Base-by-base conservation (phyloP, 2,797 vertebrate genomes). In the Sciurus vulgaris region DNA sequence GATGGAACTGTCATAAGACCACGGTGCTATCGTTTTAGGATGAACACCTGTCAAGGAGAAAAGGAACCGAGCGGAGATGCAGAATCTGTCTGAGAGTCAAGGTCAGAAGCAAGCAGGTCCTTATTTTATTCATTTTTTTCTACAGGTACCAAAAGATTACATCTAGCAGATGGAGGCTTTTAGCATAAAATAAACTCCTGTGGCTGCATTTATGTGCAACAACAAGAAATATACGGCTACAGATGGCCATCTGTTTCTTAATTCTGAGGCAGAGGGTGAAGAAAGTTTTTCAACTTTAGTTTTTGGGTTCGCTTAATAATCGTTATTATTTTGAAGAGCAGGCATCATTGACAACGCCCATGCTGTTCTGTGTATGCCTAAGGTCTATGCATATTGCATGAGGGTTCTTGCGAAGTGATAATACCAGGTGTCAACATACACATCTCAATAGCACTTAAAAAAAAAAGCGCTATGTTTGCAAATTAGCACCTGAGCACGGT, bases 111-210 rank as follows among this genome's bases (percentile, higher is more conserved):
- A 1, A 92, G 96, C 51, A 10, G 94, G 91, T 94, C 95, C 20
- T 84, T 94, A 97, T 28, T 86, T 94, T 96, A 95, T 96, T 97
- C 98, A 97, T 97, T 95, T 97, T 95, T 98, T 97, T 93, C 95
- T 93, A 87, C 94, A 95, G 97, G 97, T 98, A 97, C 49, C 35
- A 97, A 97, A 96, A 97, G 88, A 92, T 97, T 94, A 74, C 94
- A 96, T 95, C 95, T 94, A 98, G 96, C 98, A 98, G 98, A 98
- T 98, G 98, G 97, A 97, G 94, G 97, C 96, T 97, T 97, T 98
- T 97, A 98, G 95, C 97, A 97, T 54, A 83, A 98, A 98, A 97
- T 51, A 97, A 98, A 87, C 97, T 98, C 97, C 96, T 95, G 95
- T 97, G 97, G 97, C 96, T 93, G 77, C 86, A 72, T 92, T 97